These are phyloP conservation scores for Sipha maydis DNA, from an alignment of 2,888 invertebrate genomes.

Conservation along the genomic window DNA sequence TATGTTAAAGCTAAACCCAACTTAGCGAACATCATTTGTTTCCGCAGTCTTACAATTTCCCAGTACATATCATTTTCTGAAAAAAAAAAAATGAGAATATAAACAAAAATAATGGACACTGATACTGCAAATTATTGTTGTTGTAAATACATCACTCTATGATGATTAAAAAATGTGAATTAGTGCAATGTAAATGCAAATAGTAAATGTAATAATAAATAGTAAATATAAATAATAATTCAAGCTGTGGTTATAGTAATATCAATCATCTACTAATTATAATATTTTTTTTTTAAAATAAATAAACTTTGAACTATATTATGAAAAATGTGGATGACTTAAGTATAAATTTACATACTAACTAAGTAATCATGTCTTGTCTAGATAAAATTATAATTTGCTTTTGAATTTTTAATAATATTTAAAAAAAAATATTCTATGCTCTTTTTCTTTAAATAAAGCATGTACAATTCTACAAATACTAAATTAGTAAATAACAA, in stretches of 20 bases:
- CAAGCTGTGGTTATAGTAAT: background rate
- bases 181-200: background rate
- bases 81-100: conserved; percentile 65
- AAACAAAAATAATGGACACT: conserved; percentile 3
- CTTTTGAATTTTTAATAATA: no score
- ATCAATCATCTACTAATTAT: background rate
- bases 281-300: background rate
- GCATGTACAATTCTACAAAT: no score
- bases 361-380: no score
- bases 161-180: background rate
- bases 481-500: no score
- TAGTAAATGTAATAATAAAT: no score
- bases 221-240: background rate
- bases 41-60: conserved; percentile 77
- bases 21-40: conserved; percentile 79
- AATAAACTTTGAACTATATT: no score
- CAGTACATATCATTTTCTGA: conserved; percentile 79
- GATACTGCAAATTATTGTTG: background rate
- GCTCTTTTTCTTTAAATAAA: no score
- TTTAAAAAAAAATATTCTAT: no score
- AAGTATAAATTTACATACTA: no score
- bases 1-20: conserved; percentile 70
- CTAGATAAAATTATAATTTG: no score
- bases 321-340: no score
- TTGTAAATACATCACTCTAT: background rate